Conservation (phyloP, 1,140 invertebrate genomes). For the Brachionus rubens region DNA sequence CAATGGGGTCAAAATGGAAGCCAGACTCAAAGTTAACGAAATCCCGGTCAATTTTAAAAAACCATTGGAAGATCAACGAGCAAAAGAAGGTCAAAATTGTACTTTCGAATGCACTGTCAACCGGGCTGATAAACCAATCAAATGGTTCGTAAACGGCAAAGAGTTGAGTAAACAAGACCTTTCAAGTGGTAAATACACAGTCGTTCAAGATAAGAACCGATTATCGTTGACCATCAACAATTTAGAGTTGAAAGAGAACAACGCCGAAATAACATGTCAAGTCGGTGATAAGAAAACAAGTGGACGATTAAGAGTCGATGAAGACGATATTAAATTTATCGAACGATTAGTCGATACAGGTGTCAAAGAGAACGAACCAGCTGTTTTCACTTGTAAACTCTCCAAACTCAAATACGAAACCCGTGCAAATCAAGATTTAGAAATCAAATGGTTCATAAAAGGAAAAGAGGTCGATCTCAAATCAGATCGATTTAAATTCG, state of each 20-base stretch:
- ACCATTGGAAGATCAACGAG: conserved; percentile 28
- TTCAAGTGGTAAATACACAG: conserved; percentile 17
- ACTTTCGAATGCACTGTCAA: conserved; percentile 43
- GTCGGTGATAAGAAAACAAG: conserved; percentile 11
- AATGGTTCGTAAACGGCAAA: conserved; percentile 44
- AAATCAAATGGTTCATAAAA: conserved; percentile 41
- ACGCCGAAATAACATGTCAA: conserved; percentile 20
- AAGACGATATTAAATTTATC: conserved; percentile 33
- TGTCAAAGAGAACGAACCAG: conserved; percentile 29
- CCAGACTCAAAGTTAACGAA: conserved; percentile 30
- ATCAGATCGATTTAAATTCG: not conserved
- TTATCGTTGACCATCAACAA: conserved; percentile 2
- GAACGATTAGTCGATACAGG: conserved; percentile 29
- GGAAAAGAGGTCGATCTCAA: conserved; percentile 27
- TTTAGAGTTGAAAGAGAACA: conserved; percentile 5
- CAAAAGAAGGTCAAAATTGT: conserved; percentile 32
- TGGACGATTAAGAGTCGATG: conserved; percentile 19
- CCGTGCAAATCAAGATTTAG: conserved; percentile 21
- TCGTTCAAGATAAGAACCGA: conserved; percentile 22
- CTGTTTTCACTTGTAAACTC: conserved; percentile 31
- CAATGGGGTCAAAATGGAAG: not conserved
- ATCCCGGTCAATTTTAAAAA: conserved; percentile 1
- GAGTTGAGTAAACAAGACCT: conserved; percentile 16
- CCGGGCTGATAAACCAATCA: conserved; percentile 28
- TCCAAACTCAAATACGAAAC: conserved; percentile 31